Evolutionary conservation across 2,797 vertebrate genomes (phyloP), one percentile per base, ranked within the genome.

Genomic region (Coranthus polyacanthus): DNA sequence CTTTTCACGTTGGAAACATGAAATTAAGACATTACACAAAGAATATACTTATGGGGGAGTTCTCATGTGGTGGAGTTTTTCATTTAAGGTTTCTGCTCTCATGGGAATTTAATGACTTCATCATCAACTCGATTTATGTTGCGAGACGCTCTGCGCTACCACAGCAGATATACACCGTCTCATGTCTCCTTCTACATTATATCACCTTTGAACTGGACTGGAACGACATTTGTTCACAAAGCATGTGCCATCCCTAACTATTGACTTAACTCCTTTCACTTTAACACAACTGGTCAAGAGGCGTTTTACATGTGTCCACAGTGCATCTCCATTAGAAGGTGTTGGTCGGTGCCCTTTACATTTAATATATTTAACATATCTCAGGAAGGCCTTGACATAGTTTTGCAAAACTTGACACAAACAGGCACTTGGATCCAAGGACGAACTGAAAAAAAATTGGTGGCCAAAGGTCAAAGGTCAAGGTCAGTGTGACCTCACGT

Each of bases 71-170:
- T 42, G 43, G 69, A 42, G 70, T 90, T 83, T 83, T 71, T 68
- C 69, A 75, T 79, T 62, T 70, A 54, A 17, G 52, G 18, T 79
- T 54, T 66, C 37, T 41, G 34, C 43, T 79, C 79, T 81, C 61
- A 0, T 62, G 77, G 79, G 82, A 86, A 80, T 85, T 62, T 29
- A 5, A 65, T 85, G 83, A 84, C 71, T 69, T 80, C 80, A 78
- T 57, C 65, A 26, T 0, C 4, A 20, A 20, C 32, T 61, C 13
- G 20, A 82, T 81, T 78, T 80, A 65, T 79, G 62, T n/a, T 44
- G 54, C 6, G 42, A 32, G 63, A 36, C 47, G 12, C 53, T 49
- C 4, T 12, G 44, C 42, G 78, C 75, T 75, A 66, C 72, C 5
- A 56, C 53, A 54, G 72, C 54, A 66, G 60, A 78, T 16, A 17